phyloP scores from a whole-genome alignment of 2,113 vertebrate genomes.

The Chaetops frenatus region DNA sequence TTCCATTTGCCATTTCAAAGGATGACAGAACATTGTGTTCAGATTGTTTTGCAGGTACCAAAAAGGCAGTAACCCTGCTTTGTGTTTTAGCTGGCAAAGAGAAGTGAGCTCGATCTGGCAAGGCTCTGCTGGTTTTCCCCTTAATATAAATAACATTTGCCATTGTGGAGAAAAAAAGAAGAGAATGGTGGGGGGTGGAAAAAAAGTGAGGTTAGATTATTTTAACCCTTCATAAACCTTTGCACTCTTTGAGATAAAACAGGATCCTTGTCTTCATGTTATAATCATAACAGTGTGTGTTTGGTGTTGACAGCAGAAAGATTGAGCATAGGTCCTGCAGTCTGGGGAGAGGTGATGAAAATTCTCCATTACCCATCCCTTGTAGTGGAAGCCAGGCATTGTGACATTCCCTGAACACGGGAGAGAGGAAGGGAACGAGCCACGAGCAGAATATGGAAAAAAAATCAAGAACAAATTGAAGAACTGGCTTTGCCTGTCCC shows the following conservation, averaged over 20 bases:
- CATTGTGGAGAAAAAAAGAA: neutral
- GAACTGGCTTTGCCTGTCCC: neutral
- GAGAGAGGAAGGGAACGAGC: neutral
- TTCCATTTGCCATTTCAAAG: conserved; percentile 78
- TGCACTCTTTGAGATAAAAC: conserved; percentile 47
- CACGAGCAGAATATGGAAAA: neutral
- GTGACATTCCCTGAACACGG: neutral
- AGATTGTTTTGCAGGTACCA: conserved; percentile 70
- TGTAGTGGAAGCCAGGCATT: neutral
- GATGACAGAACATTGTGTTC: conserved; percentile 65
- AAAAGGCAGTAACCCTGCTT: conserved; percentile 67
- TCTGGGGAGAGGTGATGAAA: conserved; percentile 45
- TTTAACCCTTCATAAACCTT: conserved; percentile 68
- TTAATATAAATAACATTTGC: conserved; percentile 70
- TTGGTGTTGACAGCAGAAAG: conserved; percentile 35
- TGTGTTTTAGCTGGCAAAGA: conserved; percentile 71
- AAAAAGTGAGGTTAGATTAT: conserved; percentile 36
- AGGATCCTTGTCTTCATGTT: conserved; percentile 28
- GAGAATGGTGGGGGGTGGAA: neutral
- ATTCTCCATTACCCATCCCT: conserved; percentile 25
- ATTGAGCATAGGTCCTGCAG: neutral
- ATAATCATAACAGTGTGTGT: conserved; percentile 34
- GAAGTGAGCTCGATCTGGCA: conserved; percentile 57
- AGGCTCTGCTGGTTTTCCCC: conserved; percentile 32
- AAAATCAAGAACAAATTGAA: neutral